Evolutionary conservation across 1,140 invertebrate genomes (phyloP).

Genomic region (Branchinecta lynchi): DNA sequence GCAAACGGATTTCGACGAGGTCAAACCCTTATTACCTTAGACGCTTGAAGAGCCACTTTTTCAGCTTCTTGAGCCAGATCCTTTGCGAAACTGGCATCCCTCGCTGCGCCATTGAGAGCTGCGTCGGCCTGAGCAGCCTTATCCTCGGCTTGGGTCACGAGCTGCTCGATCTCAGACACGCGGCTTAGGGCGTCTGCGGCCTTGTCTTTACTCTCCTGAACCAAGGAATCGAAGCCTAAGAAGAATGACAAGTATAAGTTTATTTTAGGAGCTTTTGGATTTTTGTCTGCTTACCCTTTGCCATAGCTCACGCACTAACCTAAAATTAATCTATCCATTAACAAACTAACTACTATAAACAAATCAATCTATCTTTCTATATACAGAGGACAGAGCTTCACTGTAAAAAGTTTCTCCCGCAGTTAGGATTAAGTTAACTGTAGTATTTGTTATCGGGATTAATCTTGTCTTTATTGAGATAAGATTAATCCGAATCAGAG

Average conservation of each 20-base stretch:
- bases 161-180: conserved; percentile 41
- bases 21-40: conserved; percentile 38
- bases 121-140: conserved; percentile 38
- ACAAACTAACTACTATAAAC: too few relatives aligned
- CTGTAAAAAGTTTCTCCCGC: too few relatives aligned
- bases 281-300: too few relatives aligned
- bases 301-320: too few relatives aligned
- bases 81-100: conserved; percentile 56
- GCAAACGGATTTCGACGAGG: neutral
- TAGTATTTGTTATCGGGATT: too few relatives aligned
- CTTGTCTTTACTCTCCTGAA: conserved; percentile 54
- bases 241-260: conserved; percentile 23
- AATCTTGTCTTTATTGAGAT: too few relatives aligned
- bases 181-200: conserved; percentile 50
- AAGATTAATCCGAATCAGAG: too few relatives aligned
- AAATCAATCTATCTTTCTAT: too few relatives aligned
- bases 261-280: too few relatives aligned
- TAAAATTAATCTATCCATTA: too few relatives aligned
- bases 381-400: too few relatives aligned
- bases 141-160: conserved; percentile 46
- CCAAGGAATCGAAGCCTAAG: conserved; percentile 72
- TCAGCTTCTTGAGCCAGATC: conserved; percentile 60
- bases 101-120: conserved; percentile 51
- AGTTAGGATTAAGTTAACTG: too few relatives aligned
- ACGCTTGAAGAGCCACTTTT: conserved; percentile 49